Base-by-base conservation (phyloP, 2,888 invertebrate species). In the Hirtodrosophila histrioides region DNA sequence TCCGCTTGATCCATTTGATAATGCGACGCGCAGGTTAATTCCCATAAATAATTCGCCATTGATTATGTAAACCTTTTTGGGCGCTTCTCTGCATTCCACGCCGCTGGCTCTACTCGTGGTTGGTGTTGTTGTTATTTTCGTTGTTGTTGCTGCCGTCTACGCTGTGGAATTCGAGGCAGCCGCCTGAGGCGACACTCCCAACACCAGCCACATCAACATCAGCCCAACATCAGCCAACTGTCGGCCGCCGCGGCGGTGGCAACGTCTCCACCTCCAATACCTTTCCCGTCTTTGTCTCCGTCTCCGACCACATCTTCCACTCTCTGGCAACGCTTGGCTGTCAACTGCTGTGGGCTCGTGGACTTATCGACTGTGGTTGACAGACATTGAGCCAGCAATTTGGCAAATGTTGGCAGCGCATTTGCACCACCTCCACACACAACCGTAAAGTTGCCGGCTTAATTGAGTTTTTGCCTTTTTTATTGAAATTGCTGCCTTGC, bases 101-200 rank as follows among this genome's bases (percentile, higher is more conserved):
- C 35, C 39, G 31, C 46, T 56, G 23, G 17, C 44, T 55, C 17
- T 17, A 2, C 17, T 39, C 54, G 24, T 11, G 46, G 17, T 12
- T n/a, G 17, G 53, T 36, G 37, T 44, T 50, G 12, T 23, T 27
- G 27, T 36, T 74, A 53, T 43, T 48, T 41, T 33, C 31, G 53
- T 37, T 54, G 64, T 40, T 36, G 24, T 33, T 40, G 62, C 23
- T 64, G 69, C 39, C 40, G 41, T 57, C 74, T 81, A 82, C 85
- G 72, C 69, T 61, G 56, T 60, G 86, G 81, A 85, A 86, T 82
- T 85, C 49, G 56, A 77, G 61, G 80, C 84, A 63, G 75, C 62
- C 58, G 75, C 78, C 78, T 54, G 55, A 64, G 84, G 80, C 84
- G 80, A 81, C 80, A 81, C 81, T 84, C 86, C 85, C 84, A 58